A percentile compares a stretch with the other conserved stretches of the same genome.
phyloP scores from a whole-genome alignment of 2,113 vertebrate genomes.

The Hypanus sabinus region DNA sequence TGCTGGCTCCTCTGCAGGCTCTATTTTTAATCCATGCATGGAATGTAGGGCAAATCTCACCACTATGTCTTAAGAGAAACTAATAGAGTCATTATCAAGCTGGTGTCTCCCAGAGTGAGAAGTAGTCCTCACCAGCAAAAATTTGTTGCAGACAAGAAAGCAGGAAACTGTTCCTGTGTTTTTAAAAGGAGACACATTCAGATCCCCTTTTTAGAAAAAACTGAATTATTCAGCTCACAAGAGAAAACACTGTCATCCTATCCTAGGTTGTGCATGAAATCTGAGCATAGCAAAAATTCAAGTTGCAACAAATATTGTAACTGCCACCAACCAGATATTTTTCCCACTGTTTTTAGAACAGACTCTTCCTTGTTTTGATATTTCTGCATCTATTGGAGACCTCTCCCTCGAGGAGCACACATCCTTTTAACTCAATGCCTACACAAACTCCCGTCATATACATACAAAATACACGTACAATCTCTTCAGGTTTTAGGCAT shows the following conservation, averaged over 20 bases:
- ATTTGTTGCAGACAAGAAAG: not conserved
- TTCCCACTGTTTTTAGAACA: not conserved
- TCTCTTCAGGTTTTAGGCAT: too few relatives aligned
- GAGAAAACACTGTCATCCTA: not conserved
- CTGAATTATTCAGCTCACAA: not conserved
- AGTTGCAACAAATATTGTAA: not conserved
- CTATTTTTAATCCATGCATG: not conserved
- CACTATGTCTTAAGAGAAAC: not conserved
- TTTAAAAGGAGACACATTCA: not conserved
- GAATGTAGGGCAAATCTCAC: conserved; percentile 16
- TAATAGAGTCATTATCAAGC: not conserved
- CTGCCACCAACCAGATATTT: not conserved
- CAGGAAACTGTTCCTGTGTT: not conserved
- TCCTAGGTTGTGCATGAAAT: not conserved
- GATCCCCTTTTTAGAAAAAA: not conserved
- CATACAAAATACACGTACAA: too few relatives aligned
- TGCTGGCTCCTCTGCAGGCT: not conserved
- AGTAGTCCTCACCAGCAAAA: not conserved
- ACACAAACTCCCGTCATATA: too few relatives aligned
- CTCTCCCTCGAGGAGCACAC: not conserved
- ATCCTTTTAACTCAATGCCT: not conserved
- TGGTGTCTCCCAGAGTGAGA: not conserved
- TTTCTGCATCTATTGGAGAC: not conserved
- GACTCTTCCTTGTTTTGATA: not conserved
- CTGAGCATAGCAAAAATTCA: not conserved